phyloP scores from a whole-genome alignment of 2,797 vertebrate species.

The Spinus olivaceus region DNA sequence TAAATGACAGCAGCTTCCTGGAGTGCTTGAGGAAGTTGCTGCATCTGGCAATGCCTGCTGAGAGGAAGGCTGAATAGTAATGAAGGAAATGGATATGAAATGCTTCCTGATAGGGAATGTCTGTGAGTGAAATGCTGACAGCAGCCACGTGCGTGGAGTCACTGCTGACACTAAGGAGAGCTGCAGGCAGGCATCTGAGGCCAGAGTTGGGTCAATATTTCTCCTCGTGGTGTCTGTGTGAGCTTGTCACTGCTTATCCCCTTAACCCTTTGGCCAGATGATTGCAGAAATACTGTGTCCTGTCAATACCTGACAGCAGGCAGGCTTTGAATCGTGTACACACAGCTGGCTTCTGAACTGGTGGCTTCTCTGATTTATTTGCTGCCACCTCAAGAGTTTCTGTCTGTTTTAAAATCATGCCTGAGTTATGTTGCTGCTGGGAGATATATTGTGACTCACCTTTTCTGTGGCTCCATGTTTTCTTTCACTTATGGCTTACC shows the following conservation, averaged over 20 bases:
- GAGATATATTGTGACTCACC: neutral
- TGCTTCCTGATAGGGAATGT: neutral
- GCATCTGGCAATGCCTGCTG: neutral
- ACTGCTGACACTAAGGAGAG: neutral
- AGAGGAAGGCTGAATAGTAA: neutral
- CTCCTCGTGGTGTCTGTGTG: neutral
- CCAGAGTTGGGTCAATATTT: neutral
- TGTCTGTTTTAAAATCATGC: constrained; percentile 1
- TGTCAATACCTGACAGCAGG: constrained; percentile 2
- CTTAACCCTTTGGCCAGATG: constrained; percentile 23
- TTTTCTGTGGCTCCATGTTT: neutral
- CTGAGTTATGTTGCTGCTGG: neutral
- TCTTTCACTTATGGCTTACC: neutral
- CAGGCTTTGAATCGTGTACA: constrained; percentile 19
- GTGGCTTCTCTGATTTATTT: constrained; percentile 40
- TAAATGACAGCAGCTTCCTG: neutral
- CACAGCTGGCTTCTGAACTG: constrained; percentile 34
- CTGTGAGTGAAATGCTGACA: neutral
- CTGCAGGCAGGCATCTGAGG: neutral
- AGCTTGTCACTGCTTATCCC: constrained; percentile 15
- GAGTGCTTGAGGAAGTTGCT: neutral
- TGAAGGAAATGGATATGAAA: neutral
- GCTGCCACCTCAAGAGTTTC: constrained; percentile 23
- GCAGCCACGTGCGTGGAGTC: neutral
- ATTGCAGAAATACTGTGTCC: neutral